phyloP scores from a whole-genome alignment of 2,113 vertebrate species.

The Setophaga coronata region DNA sequence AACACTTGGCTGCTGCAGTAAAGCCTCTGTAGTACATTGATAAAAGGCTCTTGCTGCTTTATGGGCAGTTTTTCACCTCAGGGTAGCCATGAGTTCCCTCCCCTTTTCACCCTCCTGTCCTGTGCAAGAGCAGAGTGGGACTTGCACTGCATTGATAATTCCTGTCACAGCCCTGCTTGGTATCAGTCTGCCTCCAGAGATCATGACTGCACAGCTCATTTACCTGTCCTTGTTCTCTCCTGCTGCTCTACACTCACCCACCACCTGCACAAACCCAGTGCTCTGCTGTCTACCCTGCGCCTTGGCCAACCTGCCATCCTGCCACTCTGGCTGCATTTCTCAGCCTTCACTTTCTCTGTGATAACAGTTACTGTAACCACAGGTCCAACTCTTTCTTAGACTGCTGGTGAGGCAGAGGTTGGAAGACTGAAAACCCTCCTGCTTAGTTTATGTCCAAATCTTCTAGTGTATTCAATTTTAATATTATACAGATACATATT shows the following conservation, averaged over 20 bases:
- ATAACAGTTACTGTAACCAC: neutral
- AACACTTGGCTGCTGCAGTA: neutral
- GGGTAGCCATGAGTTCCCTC: neutral
- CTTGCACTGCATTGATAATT: neutral
- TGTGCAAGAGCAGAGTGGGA: neutral
- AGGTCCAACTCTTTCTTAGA: neutral
- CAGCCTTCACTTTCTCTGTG: neutral
- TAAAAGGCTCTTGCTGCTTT: neutral
- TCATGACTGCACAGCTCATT: neutral
- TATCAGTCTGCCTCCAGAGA: neutral
- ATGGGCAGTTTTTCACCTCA: neutral
- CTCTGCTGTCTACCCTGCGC: neutral
- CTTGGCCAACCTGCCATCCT: neutral
- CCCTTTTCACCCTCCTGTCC: neutral
- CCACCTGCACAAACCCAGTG: neutral
- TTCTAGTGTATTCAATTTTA: neutral
- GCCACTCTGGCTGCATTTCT: neutral
- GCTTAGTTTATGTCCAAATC: neutral
- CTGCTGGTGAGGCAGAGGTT: neutral
- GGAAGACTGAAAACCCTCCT: neutral
- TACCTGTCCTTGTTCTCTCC: neutral
- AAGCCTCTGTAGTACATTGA: neutral
- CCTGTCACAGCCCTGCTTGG: neutral
- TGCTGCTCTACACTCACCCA: neutral
- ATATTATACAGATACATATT: neutral